Base-by-base conservation (phyloP, 2,797 vertebrate genomes). In the Brotula barbata region DNA sequence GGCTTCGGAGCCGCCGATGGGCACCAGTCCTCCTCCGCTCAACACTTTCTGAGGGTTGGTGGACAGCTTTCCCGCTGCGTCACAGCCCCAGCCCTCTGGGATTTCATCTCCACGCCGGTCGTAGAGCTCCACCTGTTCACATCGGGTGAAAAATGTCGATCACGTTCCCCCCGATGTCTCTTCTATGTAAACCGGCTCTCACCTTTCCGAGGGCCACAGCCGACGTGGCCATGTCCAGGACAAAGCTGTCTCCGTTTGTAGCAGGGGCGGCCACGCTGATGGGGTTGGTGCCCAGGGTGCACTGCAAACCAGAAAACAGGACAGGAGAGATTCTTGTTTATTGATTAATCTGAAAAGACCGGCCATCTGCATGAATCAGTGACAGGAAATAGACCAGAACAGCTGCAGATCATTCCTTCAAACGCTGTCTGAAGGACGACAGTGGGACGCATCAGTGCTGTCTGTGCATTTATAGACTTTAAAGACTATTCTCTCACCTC, bases 221-320 rank as follows among this genome's bases (percentile, higher is more conserved):
- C 2, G 92, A 93, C 0, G 91, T 93, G 42, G 91, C 91, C 87
- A 92, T 93, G 69, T 93, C 92, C 73, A 92, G 64, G 31, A 90
- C 89, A 58, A 92, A 92, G 71, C 89, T 91, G 83, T 92, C 91
- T 33, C 85, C 87, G 1, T 88, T 31, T 2, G 77, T 80, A 31
- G 86, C 87, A 0, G 92, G 92, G 28, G 90, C 90, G 1, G 89
- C 91, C 33, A 92, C 75, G 8, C 90, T 90, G 56, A 92, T 70
- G 42, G 91, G 92, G 73, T 92, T 93, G 68, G 91, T 93, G 40
- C 90, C 92, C 50, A 92, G 40, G 14, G 90, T 91, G 68, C 89
- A 89, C 90, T 93, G 7, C 44, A 77, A 45, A 78, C 12, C 28
- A 55, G 36, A 28, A 4, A 8, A 48, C 7, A 11, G 33, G 15